Base-by-base conservation (phyloP, 2,888 invertebrate species). In the Dryobotodes eremita region DNA sequence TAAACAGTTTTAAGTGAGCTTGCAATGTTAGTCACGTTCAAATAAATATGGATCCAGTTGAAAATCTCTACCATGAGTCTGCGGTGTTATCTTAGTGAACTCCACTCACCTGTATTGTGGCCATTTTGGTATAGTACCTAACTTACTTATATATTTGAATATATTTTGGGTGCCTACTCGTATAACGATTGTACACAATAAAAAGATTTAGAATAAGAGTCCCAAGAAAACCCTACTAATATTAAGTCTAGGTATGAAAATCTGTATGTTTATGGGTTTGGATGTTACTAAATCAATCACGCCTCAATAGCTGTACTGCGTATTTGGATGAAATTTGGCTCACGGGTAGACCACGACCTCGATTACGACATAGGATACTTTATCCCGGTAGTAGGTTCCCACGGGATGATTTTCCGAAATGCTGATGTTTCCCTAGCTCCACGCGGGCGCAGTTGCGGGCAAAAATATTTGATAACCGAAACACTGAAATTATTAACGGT, bases 1-100 rank as follows among this genome's bases (percentile, higher is more conserved):
- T 69, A 72, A 71, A 66, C 71, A 66, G 68, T 79, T 77, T 62
- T 70, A 68, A 69, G 77, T 73, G 31, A 64, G 75, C 84, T 87
- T 66, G 71, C 66, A 64, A 85, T 71, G 82, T 79, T 36, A 65
- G 82, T 76, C 85, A 86, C 86, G 88, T 87, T 76, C 76, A 68
- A 77, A 80, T 69, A 82, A 85, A 87, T 82, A 74, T 80, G 36
- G 50, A 57, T 61, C 72, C 70, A 72, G 66, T 74, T 80, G 77
- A 79, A 80, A 82, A 82, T 87, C 74, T 77, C 71, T 71, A 65
- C 62, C 64, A 48, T 26, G 70, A 65, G 71, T 59, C 46, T 73
- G 77, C 71, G 50, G 73, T 74, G 55, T 65, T 77, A 83, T 76
- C 77, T 76, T 53, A 64, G 71, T 73, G 57, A 64, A 77, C 48